Evolutionary conservation across 2,888 invertebrate genomes (phyloP).

Genomic region (Volucella zonaria): DNA sequence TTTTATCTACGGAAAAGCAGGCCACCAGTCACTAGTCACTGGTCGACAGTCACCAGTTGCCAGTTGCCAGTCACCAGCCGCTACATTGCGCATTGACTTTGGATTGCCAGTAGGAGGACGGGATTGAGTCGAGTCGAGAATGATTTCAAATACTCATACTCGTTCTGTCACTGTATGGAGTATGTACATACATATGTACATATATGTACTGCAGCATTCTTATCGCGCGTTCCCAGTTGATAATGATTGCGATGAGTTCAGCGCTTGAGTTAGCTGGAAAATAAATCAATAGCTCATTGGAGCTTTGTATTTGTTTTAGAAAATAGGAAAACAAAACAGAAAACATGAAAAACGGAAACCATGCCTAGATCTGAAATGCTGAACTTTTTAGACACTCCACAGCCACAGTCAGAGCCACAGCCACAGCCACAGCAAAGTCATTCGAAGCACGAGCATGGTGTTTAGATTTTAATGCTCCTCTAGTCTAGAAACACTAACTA

Average conservation of each 20-base stretch:
- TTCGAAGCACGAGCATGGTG: not conserved
- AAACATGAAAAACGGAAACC: conserved; percentile 9
- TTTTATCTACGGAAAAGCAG: conserved; percentile 71
- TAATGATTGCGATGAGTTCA: conserved; percentile 63
- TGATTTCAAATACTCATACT: no score
- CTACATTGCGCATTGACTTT: no score
- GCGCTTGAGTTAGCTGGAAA: conserved; percentile 58
- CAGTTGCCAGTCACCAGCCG: no score
- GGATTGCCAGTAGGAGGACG: no score
- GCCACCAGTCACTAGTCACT: conserved; percentile 29
- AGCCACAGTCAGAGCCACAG: conserved; percentile 4
- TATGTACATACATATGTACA: not conserved
- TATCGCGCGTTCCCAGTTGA: conserved; percentile 61
- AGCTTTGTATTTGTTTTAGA: conserved; percentile 67
- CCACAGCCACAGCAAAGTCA: conserved; percentile 4
- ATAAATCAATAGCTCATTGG: conserved; percentile 63
- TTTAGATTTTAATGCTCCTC: not conserved
- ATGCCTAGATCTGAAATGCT: conserved; percentile 25
- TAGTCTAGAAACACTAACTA: conserved; percentile 7
- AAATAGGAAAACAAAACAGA: no score
- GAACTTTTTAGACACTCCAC: conserved; percentile 39
- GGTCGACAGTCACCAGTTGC: not conserved
- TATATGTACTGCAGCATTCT: conserved; percentile 10
- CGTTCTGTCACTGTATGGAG: conserved; percentile 8
- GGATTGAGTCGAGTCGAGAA: no score